Evolutionary conservation across 2,113 vertebrate genomes (phyloP), one percentile per base, ranked within the genome.

Genomic region (Chamaea fasciata): DNA sequence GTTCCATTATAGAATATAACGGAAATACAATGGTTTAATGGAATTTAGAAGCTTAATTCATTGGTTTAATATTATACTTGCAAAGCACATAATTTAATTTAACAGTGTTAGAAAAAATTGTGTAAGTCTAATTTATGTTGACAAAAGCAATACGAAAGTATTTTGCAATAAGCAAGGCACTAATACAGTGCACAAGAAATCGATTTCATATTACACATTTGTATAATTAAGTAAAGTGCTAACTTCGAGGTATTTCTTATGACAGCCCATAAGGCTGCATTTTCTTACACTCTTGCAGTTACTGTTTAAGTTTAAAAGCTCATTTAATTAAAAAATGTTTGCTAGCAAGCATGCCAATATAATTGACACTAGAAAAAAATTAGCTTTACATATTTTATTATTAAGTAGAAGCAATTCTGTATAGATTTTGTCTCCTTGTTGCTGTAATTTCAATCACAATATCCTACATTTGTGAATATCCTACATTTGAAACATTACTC

Each of bases 91-190:
- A 80, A 96, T 94, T 94, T 95, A 85, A 95, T 92, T 93, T 93
- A 95, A 80, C 41, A 52, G 41, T 47, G 42, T 86, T 88, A 35
- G 55, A 82, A 91, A 94, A 84, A 78, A 85, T 18, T 50, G 50
- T 84, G 76, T 71, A 83, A 94, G 83, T 70, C 71, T 92, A 96
- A 94, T 92, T 96, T 78, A 95, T 81, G 90, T 96, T 89, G 92
- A 86, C 69, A 96, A 87, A 97, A 71, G 77, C 55, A 91, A 60
- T 91, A 77, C 59, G 93, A 47, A 92, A 92, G 74, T 96, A 78
- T 84, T 67, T 94, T 81, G 85, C 50, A 78, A 93, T 78, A 97
- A 96, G 53, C 68, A 93, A 83, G 24, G 76, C 44, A 76, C 49
- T 93, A 87, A 86, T 90, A 83, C 49, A 77, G 65, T 37, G 50